Base-by-base conservation (phyloP, 30 jellyfish, hydroid and myxozoan species). In the Haliclystus octoradiatus region DNA sequence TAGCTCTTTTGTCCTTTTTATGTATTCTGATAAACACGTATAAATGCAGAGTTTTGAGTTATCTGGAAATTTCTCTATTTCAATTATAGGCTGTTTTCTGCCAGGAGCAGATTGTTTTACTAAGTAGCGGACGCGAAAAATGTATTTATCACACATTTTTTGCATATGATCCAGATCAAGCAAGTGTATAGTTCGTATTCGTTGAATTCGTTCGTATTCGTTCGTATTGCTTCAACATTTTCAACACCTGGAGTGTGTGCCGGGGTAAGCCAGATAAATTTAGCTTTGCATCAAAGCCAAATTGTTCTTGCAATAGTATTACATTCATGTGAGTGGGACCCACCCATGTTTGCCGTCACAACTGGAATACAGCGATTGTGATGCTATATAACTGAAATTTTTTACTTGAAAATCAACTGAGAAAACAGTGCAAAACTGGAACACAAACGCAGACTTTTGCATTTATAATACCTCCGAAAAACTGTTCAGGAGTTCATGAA, bases 311-410 rank as follows among this genome's bases (percentile, higher is more conserved):
- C 76, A 27, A 72, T 67, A 14, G 28, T 7, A 25, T 72, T 62
- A 61, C 83, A 72, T 1, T 35, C 24, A 28, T 22, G 31, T 22
- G 83, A 72, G 7, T 61, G 65, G 23, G 75, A 26, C 4, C 62
- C 49, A 31, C 83, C 83, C 77, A 72, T 72, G 13, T 72, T 62
- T 33, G n/a, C n/a, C n/a, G n/a, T n/a, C n/a, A n/a, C n/a, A n/a
- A n/a, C n/a, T n/a, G n/a, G n/a, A n/a, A n/a, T n/a, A n/a, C n/a
- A n/a, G n/a, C n/a, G n/a, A n/a, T n/a, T n/a, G n/a, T n/a, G n/a
- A n/a, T n/a, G n/a, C n/a, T n/a, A n/a, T n/a, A n/a, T n/a, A n/a
- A n/a, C n/a, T n/a, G n/a, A n/a, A n/a, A n/a, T n/a, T n/a, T n/a
- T n/a, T n/a, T n/a, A n/a, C n/a, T n/a, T n/a, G n/a, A n/a, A n/a